Conservation (phyloP, 2,797 vertebrate genomes). For the Ficedula albicollis region DNA sequence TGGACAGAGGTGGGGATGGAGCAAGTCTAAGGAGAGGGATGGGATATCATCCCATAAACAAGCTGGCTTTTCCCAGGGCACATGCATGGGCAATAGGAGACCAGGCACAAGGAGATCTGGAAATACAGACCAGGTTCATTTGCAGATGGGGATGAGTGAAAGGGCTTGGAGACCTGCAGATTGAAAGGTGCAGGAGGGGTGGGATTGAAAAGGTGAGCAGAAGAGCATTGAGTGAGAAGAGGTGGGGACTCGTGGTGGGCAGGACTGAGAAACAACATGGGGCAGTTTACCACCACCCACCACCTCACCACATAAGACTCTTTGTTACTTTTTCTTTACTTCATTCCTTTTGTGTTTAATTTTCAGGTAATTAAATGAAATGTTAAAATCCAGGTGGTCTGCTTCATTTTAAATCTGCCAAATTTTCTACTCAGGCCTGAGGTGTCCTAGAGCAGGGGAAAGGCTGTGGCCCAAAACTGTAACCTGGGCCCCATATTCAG, state of each 20-base stretch:
- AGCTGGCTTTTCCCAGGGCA: not conserved
- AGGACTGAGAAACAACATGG: not conserved
- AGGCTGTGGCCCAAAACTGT: not conserved
- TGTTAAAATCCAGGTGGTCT: not conserved
- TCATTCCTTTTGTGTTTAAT: not conserved
- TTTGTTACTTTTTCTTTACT: not conserved
- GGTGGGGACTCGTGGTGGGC: not conserved
- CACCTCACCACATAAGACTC: not conserved
- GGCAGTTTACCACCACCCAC: not conserved
- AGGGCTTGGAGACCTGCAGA: not conserved
- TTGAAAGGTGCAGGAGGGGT: not conserved
- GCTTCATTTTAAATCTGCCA: not conserved
- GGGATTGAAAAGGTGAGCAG: not conserved
- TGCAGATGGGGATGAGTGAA: not conserved
- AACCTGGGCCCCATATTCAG: not conserved
- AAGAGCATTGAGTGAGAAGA: not conserved
- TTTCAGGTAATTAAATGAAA: not conserved
- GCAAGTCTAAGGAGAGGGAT: not conserved
- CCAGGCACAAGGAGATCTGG: not conserved
- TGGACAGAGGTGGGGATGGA: not conserved
- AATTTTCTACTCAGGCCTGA: not conserved
- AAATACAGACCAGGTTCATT: not conserved
- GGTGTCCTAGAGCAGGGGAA: not conserved
- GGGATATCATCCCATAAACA: not conserved
- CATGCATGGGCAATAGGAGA: not conserved